Evolutionary conservation across 2,797 vertebrate species (phyloP), one percentile per base, ranked within the genome.

Genomic region (Enteromius unitaeniatus): DNA sequence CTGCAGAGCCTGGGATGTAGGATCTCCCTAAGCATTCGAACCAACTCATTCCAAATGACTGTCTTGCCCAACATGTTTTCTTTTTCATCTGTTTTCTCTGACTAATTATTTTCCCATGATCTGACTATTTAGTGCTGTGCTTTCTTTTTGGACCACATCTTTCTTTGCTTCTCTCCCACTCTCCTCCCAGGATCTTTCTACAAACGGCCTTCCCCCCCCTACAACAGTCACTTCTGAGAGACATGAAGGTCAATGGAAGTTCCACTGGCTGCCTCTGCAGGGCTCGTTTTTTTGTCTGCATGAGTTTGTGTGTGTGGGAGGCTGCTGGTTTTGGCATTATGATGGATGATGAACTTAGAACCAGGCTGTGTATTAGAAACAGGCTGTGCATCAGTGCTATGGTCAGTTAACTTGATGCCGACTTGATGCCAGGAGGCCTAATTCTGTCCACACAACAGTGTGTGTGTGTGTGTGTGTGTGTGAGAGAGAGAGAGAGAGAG

Each of bases 341-440:
- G 92, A 94, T 92, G 85, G 87, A 92, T 92, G 92, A 92, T 87
- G 81, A 89, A 78, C 28, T 76, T 91, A 75, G 26, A 84, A 84
- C 64, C 73, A 77, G 62, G 13, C 49, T 83, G 81, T 83, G 84
- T 77, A 82, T 77, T 73, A 70, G 80, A 89, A 85, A 90, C 84
- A 55, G 89, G 73, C 75, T 90, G 82, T 67, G 88, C 85, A 86
- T 90, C 84, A 88, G 64, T 86, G 87, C 89, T 88, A 83, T 85
- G 74, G 81, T 82, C 82, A 75, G 72, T 90, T 88, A 90, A 91
- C 87, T 85, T 76, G 73, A 91, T 83, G 62, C 84, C 86, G 89
- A 49, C 82, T 84, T 77, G 74, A 76, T 55, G 53, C 69, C 53
- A 74, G 28, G 47, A 76, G 76, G 58, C 77, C 51, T 84, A 64